These are phyloP conservation scores for Holacanthella duospinosa DNA, from an alignment of 2,888 invertebrate genomes.

Conservation along the genomic window DNA sequence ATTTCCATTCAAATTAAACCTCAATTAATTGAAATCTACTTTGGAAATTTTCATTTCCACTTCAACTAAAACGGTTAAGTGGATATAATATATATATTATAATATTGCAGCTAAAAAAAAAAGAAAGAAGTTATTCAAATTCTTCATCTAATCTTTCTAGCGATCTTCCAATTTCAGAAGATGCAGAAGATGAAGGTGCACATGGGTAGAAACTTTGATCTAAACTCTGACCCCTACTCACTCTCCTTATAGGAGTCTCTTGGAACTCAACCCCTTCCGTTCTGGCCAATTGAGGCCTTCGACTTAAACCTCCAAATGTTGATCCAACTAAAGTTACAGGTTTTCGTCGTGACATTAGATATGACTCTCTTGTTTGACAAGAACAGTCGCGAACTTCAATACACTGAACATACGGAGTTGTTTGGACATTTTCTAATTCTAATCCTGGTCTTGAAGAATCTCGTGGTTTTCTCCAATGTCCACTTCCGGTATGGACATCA, in stretches of 20 bases:
- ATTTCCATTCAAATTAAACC: too few species aligned
- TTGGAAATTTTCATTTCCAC: too few species aligned
- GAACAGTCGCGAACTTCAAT: conserved; percentile 32
- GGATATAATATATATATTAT: too few species aligned
- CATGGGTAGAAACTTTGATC: too few species aligned
- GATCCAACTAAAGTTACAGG: background rate
- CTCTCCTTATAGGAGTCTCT: background rate
- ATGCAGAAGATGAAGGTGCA: background rate
- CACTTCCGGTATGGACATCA: conserved; percentile 11
- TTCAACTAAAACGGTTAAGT: too few species aligned
- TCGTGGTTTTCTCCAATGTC: conserved; percentile 16
- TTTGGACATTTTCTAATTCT: too few species aligned
- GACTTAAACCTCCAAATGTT: conserved; percentile 7
- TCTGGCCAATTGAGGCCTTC: conserved; percentile 27
- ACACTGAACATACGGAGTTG: too few species aligned
- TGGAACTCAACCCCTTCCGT: conserved; percentile 19
- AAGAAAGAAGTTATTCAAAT: background rate
- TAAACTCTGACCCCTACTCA: background rate
- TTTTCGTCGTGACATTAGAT: conserved; percentile 12
- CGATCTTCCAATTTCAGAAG: conserved; percentile 5
- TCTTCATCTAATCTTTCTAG: conserved; percentile 9
- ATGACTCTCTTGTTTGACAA: conserved; percentile 29
- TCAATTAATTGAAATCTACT: too few species aligned
- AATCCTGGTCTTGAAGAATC: too few species aligned
- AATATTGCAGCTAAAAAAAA: too few species aligned